Evolutionary conservation across 2,888 invertebrate genomes (phyloP), one percentile per base, ranked within the genome.

Genomic region (Amphipyra berbera): DNA sequence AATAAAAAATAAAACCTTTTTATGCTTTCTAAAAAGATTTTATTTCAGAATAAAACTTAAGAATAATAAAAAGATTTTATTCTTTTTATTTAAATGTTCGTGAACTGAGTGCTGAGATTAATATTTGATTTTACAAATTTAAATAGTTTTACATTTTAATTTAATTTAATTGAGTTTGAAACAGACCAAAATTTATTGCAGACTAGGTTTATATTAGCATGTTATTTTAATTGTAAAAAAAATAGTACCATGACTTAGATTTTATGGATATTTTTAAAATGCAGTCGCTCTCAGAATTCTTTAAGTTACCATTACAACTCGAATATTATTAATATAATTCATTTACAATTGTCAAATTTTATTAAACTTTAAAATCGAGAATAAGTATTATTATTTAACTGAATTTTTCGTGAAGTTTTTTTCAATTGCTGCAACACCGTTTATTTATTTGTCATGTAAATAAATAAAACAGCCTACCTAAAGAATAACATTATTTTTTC

Each of bases 171-270:
- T 60, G 52, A 60, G 55, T 68, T 79, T 60, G 15, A 57, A 71
- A 66, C 61, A 74, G 61, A 73, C 73, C 70, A 77, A 81, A 57
- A 68, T 48, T 60, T 48, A 41, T 64, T 66, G 49, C 57, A 44
- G 52, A 59, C 33, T 72, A 67, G 54, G 45, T 56, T 74, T 60
- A 71, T 30, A 59, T 64, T 68, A 72, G 54, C 40, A 27, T 65
- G 60, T 74, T 73, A 67, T 68, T 76, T 76, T 66, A 44, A 48
- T 48, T 65, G 56, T 67, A 71, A 70, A 64, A 70, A 64, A 72
- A 14, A 62, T 78, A 78, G 61, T 62, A 63, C 68, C 72, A 68
- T 69, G 70, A 67, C 65, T 66, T 82, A 81, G 73, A 70, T 72
- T 77, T 73, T 72, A 61, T 61, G 56, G 62, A 44, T 55, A 54